Evolutionary conservation across 2,797 vertebrate species (phyloP).

Genomic region (Acanthiza pusilla): DNA sequence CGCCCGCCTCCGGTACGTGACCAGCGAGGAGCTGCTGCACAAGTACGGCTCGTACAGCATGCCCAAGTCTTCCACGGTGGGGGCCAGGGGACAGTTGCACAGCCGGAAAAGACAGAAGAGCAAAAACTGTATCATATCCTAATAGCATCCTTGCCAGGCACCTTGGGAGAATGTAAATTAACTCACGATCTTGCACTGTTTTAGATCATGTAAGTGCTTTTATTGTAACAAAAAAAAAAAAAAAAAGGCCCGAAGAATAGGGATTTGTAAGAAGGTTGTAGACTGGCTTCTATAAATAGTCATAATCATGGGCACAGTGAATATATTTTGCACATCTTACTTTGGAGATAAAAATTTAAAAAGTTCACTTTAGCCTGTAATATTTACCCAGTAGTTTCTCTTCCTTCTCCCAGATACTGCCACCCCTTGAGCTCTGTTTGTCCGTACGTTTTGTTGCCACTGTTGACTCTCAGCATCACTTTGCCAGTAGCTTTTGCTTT

Average conservation of each 20-base stretch:
- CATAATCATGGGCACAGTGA: conserved; percentile 72
- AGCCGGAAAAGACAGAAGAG: conserved; percentile 94
- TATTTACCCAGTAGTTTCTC: conserved; percentile 61
- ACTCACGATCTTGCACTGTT: conserved; percentile 75
- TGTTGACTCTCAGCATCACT: conserved; percentile 50
- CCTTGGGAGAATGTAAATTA: conserved; percentile 77
- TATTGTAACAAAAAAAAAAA: conserved; percentile 44
- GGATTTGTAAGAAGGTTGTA: conserved; percentile 49
- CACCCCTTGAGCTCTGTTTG: conserved; percentile 25
- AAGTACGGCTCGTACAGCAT: conserved; percentile 85
- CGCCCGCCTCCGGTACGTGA: conserved; percentile 89
- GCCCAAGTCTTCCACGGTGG: conserved; percentile 77
- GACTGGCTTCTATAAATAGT: conserved; percentile 65
- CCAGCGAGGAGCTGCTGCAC: conserved; percentile 91
- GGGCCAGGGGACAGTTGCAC: conserved; percentile 86
- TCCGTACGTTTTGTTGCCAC: conserved; percentile 23
- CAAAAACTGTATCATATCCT: conserved; percentile 99
- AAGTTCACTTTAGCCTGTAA: conserved; percentile 63
- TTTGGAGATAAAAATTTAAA: conserved; percentile 48
- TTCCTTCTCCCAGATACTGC: conserved; percentile 50
- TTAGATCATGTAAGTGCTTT: conserved; percentile 67
- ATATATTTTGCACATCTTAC: conserved; percentile 80
- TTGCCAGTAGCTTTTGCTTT: conserved; percentile 58
- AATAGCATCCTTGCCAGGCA: conserved; percentile 61
- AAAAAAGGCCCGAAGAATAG: conserved; percentile 10